Conservation (phyloP, 2,888 invertebrate genomes). For the Nudaria mundana region DNA sequence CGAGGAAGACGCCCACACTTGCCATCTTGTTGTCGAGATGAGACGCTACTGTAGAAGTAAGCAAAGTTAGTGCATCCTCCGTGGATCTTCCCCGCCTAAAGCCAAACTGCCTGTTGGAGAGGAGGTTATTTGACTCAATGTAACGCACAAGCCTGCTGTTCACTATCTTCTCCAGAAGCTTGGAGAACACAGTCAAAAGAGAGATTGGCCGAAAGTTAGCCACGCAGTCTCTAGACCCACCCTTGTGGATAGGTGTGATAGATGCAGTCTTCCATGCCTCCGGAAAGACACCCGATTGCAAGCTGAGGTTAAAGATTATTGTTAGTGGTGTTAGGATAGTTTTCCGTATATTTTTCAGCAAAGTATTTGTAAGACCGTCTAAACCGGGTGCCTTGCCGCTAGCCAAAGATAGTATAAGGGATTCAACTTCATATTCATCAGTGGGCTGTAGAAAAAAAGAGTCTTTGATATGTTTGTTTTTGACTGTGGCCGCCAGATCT, state of each 20-base stretch:
- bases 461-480: not conserved
- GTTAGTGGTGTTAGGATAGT: no score
- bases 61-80: slow-evolving; percentile 1
- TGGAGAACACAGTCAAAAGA: slow-evolving; percentile 5
- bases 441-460: slow-evolving; percentile 5
- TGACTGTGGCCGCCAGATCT: not conserved
- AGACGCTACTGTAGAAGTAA: not conserved
- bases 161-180: slow-evolving; percentile 9
- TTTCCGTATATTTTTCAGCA: no score
- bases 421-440: slow-evolving; percentile 1
- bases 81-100: slow-evolving; percentile 1
- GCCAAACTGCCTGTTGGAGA: slow-evolving; percentile 1
- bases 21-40: not conserved
- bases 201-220: slow-evolving; percentile 10
- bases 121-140: not conserved
- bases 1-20: not conserved
- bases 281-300: no score
- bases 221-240: not conserved
- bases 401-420: no score
- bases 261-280: no score
- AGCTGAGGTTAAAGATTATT: no score
- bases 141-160: slow-evolving; percentile 1
- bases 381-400: no score
- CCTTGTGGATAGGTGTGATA: no score
- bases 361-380: no score